Percentiles rank a stretch among this genome's conserved stretches.
Conservation (phyloP, 2,888 invertebrate species). For the Tetragonula carbonaria region DNA sequence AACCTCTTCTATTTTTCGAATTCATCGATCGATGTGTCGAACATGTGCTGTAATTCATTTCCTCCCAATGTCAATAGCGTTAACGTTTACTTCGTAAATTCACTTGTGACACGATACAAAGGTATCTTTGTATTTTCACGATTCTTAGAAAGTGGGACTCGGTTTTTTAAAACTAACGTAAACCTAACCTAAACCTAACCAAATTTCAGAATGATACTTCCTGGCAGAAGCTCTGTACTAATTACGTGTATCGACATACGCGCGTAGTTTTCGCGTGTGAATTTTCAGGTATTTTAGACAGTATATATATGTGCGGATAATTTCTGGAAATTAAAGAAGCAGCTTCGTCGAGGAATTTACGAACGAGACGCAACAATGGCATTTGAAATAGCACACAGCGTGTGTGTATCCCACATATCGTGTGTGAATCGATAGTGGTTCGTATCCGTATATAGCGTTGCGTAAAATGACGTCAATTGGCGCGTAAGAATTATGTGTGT, state of each 20-base stretch:
- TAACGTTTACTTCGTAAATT: neutral
- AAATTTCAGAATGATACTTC: neutral
- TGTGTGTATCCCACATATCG: neutral
- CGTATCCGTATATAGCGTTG: conserved; percentile 28
- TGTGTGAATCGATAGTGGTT: conserved; percentile 35
- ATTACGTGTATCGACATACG: neutral
- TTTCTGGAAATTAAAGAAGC: neutral
- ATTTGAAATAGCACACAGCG: neutral
- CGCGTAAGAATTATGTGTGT: conserved; percentile 22
- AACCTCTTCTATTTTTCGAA: conserved; percentile 4
- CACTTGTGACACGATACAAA: neutral
- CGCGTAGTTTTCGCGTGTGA: no score
- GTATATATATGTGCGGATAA: neutral
- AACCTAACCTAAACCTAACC: no score
- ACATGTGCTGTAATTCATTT: neutral
- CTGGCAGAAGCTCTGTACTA: neutral
- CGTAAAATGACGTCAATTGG: conserved; percentile 53
- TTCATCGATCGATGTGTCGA: neutral
- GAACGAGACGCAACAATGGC: neutral
- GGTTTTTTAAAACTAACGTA: neutral
- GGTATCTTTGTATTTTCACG: neutral
- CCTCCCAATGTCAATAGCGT: neutral
- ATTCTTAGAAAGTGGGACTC: neutral
- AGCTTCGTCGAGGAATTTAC: neutral
- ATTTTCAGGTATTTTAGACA: no score